phyloP scores from a whole-genome alignment of 1,140 invertebrate species.

The Cepaea nemoralis region DNA sequence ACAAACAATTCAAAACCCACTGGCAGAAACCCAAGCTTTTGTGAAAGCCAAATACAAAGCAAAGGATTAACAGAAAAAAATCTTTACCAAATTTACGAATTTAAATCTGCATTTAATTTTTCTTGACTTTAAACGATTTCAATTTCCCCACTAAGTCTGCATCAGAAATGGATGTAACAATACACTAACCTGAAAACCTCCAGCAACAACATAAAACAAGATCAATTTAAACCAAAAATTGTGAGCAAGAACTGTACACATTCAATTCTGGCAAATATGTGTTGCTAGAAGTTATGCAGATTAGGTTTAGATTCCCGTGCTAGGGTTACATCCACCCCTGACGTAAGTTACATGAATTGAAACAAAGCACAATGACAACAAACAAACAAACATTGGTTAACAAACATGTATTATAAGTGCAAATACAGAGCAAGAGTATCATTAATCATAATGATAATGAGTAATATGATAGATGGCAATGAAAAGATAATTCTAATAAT shows the following conservation, averaged over 20 bases:
- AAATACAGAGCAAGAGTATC: too few species aligned
- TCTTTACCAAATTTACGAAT: too few species aligned
- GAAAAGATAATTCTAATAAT: too few species aligned
- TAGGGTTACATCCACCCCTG: constrained; percentile 1
- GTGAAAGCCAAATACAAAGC: too few species aligned
- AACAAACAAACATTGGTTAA: not conserved
- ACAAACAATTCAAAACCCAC: too few species aligned
- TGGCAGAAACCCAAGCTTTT: too few species aligned
- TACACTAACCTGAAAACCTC: not conserved
- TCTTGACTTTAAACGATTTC: too few species aligned
- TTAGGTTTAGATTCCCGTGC: not conserved
- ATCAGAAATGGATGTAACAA: constrained; percentile 14
- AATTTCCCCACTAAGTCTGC: too few species aligned
- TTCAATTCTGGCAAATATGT: not conserved
- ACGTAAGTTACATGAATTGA: not conserved
- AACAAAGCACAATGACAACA: not conserved
- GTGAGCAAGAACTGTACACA: not conserved
- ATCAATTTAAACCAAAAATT: not conserved
- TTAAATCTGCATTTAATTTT: too few species aligned
- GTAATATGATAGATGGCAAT: not conserved
- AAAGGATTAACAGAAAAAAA: too few species aligned
- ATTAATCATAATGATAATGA: not conserved
- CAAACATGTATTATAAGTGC: too few species aligned
- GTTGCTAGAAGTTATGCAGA: not conserved
- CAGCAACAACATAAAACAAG: not conserved